Conservation (phyloP, 2,113 vertebrate species). For the Procavia capensis region DNA sequence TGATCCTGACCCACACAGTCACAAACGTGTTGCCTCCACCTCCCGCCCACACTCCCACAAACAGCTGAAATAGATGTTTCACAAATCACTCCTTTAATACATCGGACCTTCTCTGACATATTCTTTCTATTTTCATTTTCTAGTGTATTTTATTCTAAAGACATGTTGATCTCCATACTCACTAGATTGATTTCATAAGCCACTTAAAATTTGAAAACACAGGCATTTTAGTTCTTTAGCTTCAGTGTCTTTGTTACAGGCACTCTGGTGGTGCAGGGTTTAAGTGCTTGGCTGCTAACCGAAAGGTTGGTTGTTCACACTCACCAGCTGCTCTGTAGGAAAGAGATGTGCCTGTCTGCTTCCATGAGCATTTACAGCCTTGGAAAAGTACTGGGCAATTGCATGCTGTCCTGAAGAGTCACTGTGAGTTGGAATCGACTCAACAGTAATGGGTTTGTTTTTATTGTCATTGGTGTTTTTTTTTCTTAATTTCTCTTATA, state of each 20-base stretch:
- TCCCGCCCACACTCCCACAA: neutral
- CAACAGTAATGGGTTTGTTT: neutral
- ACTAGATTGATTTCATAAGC: neutral
- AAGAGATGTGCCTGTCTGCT: neutral
- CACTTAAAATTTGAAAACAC: neutral
- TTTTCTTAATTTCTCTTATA: neutral
- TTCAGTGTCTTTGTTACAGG: neutral
- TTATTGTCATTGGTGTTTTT: neutral
- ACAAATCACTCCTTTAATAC: neutral
- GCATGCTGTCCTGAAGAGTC: neutral
- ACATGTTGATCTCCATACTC: neutral
- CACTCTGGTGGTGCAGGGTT: neutral
- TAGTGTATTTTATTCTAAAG: neutral
- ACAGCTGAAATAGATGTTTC: slow-evolving; percentile 11
- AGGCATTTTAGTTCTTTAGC: neutral
- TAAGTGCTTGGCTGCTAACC: neutral
- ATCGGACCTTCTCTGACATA: neutral
- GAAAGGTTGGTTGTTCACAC: neutral
- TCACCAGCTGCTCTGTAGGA: neutral
- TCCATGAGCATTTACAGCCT: neutral
- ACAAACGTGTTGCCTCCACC: neutral
- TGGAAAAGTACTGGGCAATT: neutral
- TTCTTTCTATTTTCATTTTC: neutral
- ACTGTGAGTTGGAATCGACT: neutral
- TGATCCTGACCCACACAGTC: neutral